Base-by-base conservation (phyloP, 1,140 invertebrate genomes). In the Arion vulgaris region DNA sequence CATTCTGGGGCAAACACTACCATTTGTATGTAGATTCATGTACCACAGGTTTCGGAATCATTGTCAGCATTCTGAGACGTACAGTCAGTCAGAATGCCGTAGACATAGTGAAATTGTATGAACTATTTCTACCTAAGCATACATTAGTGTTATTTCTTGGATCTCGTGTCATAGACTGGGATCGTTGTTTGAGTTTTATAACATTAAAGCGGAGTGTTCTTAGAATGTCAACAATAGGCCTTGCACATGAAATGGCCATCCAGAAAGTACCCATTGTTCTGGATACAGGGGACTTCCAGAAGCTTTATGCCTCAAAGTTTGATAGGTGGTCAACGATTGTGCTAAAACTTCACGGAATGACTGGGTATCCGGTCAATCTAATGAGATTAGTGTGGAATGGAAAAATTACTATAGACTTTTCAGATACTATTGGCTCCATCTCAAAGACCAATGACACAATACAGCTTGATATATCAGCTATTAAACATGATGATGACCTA, bases 1-100 rank as follows among this genome's bases (percentile, higher is more conserved):
- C 89, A 41, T 91, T 91, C 81, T 91, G 90, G 90, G 88, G 89
- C 15, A 87, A 84, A 28, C 85, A 84, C 0, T 90, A 91, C 75
- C 81, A 89, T 38, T 81, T 91, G 39, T 89, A 88, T 71, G 83
- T 89, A 0, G 90, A 91, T 68, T 85, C 87, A 0, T 90, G 89
- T 45, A 88, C 86, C 62, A 90, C 88, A 26, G 85, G 86, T 0
- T 86, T 83, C 36, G 86, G 87, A 34, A 83, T 90, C 26, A 86
- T 90, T 49, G 85, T 86, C 71, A 81, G 77, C 19, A 83, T 88
- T 19, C 85, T 90, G 23, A 81, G 84, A 11, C 78, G 89, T 34
- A 87, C 88, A 57, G 88, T 90, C 41, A 88, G 85, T 49, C 72
- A 82, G 41, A 85, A 85, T 57, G 83, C 83, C 34, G 82, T 81